A percentile compares a stretch with the other conserved stretches of the same genome.
phyloP scores from a whole-genome alignment of 1,140 invertebrate species.

The Orussus abietinus region DNA sequence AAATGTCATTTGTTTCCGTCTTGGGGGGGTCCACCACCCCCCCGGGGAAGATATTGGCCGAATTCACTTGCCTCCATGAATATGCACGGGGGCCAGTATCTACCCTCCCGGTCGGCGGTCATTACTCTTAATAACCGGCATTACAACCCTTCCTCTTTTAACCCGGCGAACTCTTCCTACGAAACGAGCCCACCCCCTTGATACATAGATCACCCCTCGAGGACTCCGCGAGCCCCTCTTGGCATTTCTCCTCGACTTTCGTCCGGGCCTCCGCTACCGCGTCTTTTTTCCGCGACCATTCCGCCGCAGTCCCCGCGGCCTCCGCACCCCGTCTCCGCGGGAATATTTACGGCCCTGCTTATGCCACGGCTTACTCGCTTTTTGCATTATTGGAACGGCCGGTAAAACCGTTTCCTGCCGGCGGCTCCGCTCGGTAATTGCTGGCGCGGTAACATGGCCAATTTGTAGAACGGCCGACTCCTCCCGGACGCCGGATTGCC shows the following conservation, averaged over 20 bases:
- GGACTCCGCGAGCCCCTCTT: no score
- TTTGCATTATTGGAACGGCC: constrained; percentile 3
- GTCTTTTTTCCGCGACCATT: constrained; percentile 6
- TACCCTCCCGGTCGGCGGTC: constrained; percentile 17
- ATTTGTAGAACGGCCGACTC: background rate
- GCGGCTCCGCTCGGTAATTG: background rate
- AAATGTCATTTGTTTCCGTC: constrained; percentile 16
- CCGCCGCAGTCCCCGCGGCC: background rate
- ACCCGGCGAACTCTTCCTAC: constrained; percentile 7
- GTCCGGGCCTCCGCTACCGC: no score
- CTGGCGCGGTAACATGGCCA: constrained; percentile 1
- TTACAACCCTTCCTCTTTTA: constrained; percentile 12
- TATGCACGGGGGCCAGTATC: constrained; percentile 17
- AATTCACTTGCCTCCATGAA: constrained; percentile 31
- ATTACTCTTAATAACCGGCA: constrained; percentile 28
- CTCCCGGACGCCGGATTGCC: no score
- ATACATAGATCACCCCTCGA: no score
- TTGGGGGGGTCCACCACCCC: constrained; percentile 3
- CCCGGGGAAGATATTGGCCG: constrained; percentile 20
- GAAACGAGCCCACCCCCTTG: no score
- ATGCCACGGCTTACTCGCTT: constrained; percentile 7
- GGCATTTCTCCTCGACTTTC: no score
- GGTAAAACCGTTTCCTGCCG: constrained; percentile 1
- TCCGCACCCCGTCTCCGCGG: no score
- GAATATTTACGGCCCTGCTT: background rate